phyloP scores from a whole-genome alignment of 2,888 invertebrate genomes.

The Pseudococcus viburni region DNA sequence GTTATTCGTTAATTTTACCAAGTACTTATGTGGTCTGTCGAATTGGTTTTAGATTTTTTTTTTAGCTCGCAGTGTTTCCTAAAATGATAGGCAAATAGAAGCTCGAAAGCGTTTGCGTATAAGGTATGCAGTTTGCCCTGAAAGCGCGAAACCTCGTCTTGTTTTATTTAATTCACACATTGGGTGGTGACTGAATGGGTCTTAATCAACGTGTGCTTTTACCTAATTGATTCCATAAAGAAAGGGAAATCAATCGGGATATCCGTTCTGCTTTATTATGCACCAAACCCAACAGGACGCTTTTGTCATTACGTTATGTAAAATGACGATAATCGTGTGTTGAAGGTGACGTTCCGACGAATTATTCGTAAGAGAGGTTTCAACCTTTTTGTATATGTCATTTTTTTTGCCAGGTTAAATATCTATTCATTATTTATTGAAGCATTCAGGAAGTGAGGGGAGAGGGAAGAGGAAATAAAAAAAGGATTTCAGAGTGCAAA shows the following conservation, averaged over 20 bases:
- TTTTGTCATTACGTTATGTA: conserved; percentile 3
- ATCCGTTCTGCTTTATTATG: conserved; percentile 31
- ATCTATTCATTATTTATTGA: no score
- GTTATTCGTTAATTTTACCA: not conserved
- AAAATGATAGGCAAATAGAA: not conserved
- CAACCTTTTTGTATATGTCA: no score
- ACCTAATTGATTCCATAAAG: conserved; percentile 32
- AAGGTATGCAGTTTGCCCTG: not conserved
- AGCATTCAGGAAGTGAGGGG: no score
- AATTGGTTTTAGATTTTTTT: not conserved
- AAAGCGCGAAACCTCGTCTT: not conserved
- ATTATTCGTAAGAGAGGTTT: not conserved
- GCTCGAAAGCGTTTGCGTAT: not conserved
- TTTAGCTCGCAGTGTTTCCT: conserved; percentile 11
- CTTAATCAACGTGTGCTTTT: conserved; percentile 11
- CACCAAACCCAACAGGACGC: conserved; percentile 13
- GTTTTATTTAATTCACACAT: not conserved
- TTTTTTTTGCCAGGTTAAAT: no score
- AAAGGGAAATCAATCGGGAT: conserved; percentile 47
- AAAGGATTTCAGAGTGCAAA: no score
- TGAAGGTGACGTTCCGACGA: not conserved
- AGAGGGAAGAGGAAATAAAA: no score
- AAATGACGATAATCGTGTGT: not conserved
- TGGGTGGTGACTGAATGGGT: conserved; percentile 32
- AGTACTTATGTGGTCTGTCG: not conserved